Percentiles rank a stretch among this genome's conserved stretches.
These are phyloP conservation scores for Pantherophis alleghaniensis DNA, from an alignment of 2,797 vertebrate species.

Conservation along the genomic window DNA sequence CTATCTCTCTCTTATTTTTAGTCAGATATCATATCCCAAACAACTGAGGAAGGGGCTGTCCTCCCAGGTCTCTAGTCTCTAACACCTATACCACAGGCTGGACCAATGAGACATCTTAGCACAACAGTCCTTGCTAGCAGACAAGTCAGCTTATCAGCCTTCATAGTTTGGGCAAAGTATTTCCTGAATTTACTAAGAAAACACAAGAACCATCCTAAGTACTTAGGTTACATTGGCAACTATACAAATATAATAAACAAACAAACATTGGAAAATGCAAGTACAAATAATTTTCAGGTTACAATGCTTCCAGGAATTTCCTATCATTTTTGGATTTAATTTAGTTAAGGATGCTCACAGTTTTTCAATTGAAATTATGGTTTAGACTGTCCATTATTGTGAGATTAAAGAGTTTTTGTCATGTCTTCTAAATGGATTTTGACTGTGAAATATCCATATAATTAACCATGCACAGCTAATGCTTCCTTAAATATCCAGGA, in stretches of 20 bases:
- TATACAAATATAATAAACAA: neutral
- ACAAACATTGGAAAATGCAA: neutral
- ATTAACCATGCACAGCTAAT: conserved; percentile 18
- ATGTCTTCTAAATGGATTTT: conserved; percentile 17
- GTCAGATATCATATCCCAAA: neutral
- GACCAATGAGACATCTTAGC: neutral
- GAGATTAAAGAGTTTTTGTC: neutral
- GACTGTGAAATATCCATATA: neutral
- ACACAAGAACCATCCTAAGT: neutral
- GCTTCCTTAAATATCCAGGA: conserved; percentile 10
- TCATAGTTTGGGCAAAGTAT: neutral
- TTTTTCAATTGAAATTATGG: neutral
- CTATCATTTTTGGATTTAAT: neutral
- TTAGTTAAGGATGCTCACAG: neutral
- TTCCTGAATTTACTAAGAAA: neutral
- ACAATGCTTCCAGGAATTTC: neutral
- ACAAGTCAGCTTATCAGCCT: neutral
- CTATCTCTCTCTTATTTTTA: neutral
- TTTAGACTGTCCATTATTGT: neutral
- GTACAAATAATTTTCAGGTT: neutral
- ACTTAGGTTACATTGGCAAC: neutral
- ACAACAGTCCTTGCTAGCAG: neutral
- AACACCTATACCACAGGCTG: neutral
- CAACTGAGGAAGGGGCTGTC: neutral
- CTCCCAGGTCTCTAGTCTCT: neutral